Conservation (phyloP, 1,140 invertebrate species). For the honey bee (Apis mellifera) region DNA sequence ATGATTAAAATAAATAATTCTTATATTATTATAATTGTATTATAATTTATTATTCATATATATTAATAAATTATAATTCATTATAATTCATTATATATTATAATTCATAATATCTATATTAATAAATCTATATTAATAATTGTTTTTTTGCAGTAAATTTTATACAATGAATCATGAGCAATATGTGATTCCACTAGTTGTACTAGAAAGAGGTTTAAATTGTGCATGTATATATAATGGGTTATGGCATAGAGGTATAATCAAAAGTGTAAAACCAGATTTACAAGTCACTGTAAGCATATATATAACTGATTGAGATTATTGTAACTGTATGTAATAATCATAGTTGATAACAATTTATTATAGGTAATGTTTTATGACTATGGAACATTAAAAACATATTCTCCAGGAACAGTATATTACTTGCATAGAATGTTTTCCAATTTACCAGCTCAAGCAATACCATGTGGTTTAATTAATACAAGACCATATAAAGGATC, state of each 20-base stretch:
- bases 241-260: slow-evolving; percentile 75
- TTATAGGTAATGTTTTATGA: slow-evolving; percentile 77
- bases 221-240: slow-evolving; percentile 71
- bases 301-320: slow-evolving; percentile 2
- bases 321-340: slow-evolving; percentile 16
- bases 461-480: slow-evolving; percentile 75
- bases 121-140: background rate
- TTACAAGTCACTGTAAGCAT: slow-evolving; percentile 62
- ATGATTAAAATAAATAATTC: slow-evolving; percentile 20
- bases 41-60: too few species aligned
- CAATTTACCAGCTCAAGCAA: slow-evolving; percentile 71
- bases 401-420: slow-evolving; percentile 62
- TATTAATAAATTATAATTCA: background rate
- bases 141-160: slow-evolving; percentile 67
- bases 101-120: background rate
- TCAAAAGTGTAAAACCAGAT: slow-evolving; percentile 70
- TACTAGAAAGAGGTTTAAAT: slow-evolving; percentile 73
- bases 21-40: slow-evolving; percentile 6
- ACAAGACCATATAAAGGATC: slow-evolving; percentile 59
- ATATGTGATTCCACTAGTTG: slow-evolving; percentile 68
- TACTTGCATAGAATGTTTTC: slow-evolving; percentile 74
- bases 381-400: slow-evolving; percentile 74
- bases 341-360: slow-evolving; percentile 24
- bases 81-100: background rate
- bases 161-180: slow-evolving; percentile 54